These are phyloP conservation scores for Apis florea DNA, from an alignment of 1,140 invertebrate genomes.

Conservation along the genomic window DNA sequence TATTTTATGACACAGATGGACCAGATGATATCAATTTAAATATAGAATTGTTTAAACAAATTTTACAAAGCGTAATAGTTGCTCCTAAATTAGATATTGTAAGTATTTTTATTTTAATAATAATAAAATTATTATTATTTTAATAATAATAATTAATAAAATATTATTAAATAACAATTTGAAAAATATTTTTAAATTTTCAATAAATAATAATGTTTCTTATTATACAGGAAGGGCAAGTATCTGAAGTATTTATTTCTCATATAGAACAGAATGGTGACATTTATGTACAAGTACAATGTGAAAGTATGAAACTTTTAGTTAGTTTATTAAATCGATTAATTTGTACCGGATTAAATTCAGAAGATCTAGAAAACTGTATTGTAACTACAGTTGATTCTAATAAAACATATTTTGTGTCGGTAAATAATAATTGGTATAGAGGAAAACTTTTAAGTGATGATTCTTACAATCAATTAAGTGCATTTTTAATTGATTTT, in stretches of 20 bases:
- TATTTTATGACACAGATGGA: conserved; percentile 64
- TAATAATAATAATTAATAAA: background rate
- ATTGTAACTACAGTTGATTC: conserved; percentile 48
- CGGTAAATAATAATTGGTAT: conserved; percentile 70
- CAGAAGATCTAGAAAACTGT: conserved; percentile 54
- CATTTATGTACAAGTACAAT: conserved; percentile 78
- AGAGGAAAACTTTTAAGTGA: conserved; percentile 70
- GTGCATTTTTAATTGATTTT: conserved; percentile 77
- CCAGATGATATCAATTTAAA: conserved; percentile 71
- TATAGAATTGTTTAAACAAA: conserved; percentile 61
- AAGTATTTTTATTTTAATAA: conserved; percentile 28
- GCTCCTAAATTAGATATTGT: conserved; percentile 26
- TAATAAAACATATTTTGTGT: conserved; percentile 74
- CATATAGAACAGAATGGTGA: conserved; percentile 76
- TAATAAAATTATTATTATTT: conserved; percentile 38
- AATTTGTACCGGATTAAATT: conserved; percentile 58
- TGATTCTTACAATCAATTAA: conserved; percentile 58
- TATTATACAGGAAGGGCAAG: conserved; percentile 64
- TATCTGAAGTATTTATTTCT: conserved; percentile 76
- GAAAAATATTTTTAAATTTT: background rate
- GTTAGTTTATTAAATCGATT: conserved; percentile 66
- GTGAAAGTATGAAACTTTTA: conserved; percentile 72
- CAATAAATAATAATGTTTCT: background rate
- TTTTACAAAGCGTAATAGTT: conserved; percentile 55
- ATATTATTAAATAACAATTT: background rate